These are phyloP conservation scores for Hirundo rustica DNA, from an alignment of 2,797 vertebrate species.

Conservation along the genomic window DNA sequence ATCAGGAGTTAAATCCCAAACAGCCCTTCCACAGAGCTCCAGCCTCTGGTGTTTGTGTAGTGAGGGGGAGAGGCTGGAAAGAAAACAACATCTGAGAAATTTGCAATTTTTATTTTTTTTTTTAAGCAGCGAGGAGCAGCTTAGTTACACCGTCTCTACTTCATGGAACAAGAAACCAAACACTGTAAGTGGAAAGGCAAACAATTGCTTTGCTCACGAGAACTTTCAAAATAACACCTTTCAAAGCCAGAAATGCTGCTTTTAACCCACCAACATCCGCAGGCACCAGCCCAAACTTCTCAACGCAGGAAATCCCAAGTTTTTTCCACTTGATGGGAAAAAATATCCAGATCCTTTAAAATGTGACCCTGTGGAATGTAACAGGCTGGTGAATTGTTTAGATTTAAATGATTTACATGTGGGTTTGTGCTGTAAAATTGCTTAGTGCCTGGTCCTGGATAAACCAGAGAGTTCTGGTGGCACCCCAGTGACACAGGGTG, in stretches of 20 bases:
- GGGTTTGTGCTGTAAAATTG: not conserved
- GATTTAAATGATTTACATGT: not conserved
- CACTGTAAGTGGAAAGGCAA: conserved; percentile 69
- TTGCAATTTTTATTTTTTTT: conserved; percentile 46
- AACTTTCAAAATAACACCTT: conserved; percentile 66
- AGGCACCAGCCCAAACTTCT: not conserved
- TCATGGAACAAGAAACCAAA: conserved; percentile 64
- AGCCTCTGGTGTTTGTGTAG: not conserved
- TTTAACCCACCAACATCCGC: conserved; percentile 29
- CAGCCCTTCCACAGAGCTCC: not conserved
- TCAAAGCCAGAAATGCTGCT: conserved; percentile 15
- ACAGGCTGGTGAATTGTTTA: not conserved
- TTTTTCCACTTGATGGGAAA: not conserved
- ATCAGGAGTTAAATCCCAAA: not conserved
- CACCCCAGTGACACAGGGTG: not conserved
- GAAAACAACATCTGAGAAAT: conserved; percentile 22
- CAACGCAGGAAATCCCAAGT: not conserved
- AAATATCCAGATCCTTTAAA: not conserved
- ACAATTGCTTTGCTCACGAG: conserved; percentile 63
- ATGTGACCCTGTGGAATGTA: not conserved
- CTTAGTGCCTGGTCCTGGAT: not conserved
- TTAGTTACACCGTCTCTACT: conserved; percentile 56
- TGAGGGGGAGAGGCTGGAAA: not conserved
- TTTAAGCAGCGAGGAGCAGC: conserved; percentile 42
- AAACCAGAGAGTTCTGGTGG: not conserved